Evolutionary conservation across 2,113 vertebrate genomes (phyloP), one percentile per base, ranked within the genome.

Genomic region (Rutilus rutilus): DNA sequence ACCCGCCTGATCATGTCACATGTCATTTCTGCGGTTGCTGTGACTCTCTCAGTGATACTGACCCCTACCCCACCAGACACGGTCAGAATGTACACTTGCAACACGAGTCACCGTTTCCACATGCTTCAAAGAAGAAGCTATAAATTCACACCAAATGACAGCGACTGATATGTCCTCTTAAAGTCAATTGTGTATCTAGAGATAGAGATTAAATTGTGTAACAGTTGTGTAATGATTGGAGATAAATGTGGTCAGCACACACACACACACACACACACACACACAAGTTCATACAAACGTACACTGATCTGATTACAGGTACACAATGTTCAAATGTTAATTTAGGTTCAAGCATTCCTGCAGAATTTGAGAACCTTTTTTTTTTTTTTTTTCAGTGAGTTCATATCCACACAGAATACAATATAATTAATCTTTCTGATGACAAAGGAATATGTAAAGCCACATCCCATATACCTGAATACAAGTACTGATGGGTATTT

Each of bases 71-170:
- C 74, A 78, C 14, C 39, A 39, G 39, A 69, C 27, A 47, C 0
- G 27, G 45, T 8, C 62, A 54, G 64, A 82, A 69, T 82, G 45
- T 81, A 64, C 78, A 80, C 62, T 27, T 67, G 76, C 76, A 85
- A 69, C 67, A 59, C 27, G 6, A 79, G 64, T 5, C 52, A 30
- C 64, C 6, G 12, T 86, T 45, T 74, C 50, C 50, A 85, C 76
- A n/a, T 21, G 12, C 47, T 47, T 27, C 64, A 86, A 42, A 60
- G 65, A 71, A n/a, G 11, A 73, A 45, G 64, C 19, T 50, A 78
- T 65, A n/a, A 47, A 74, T 25, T 65, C 33, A 65, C 39, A 36
- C 3, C n/a, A 52, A 11, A 67, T 52, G n/a, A 64, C n/a, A 27
- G 30, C 5, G 30, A 42, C 42, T 64, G 9, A n/a, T 33, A 52